Conservation (phyloP, 2,888 invertebrate species). For the Spodoptera exigua region DNA sequence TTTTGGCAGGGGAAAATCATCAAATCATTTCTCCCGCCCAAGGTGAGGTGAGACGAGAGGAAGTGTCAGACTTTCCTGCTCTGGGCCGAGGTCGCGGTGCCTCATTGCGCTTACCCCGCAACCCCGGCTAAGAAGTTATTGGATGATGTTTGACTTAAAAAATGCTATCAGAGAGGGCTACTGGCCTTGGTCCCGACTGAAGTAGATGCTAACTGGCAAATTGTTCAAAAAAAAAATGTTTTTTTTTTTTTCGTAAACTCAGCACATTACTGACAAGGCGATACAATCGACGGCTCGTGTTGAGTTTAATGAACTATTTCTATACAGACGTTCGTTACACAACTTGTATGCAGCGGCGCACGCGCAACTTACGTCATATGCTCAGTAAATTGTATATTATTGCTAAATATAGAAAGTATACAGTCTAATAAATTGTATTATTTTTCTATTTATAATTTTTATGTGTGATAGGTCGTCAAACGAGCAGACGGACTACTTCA, state of each 20-base stretch:
- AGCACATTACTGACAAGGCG: slow-evolving; percentile 31
- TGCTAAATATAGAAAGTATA: slow-evolving; percentile 55
- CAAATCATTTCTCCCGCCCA: no score
- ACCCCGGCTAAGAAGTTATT: no score
- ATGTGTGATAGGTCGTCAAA: no score
- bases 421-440: slow-evolving; percentile 48
- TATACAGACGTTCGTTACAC: slow-evolving; percentile 48
- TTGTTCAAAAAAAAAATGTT: neutral
- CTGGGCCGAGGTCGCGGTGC: no score
- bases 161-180: no score
- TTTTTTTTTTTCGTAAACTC: neutral
- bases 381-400: slow-evolving; percentile 54
- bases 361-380: slow-evolving; percentile 50
- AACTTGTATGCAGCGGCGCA: slow-evolving; percentile 46
- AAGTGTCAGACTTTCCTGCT: no score
- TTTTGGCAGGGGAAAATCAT: no score
- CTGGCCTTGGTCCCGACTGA: no score
- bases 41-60: no score
- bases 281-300: slow-evolving; percentile 40
- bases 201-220: neutral
- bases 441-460: slow-evolving; percentile 21
- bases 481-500: no score
- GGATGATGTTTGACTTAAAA: no score
- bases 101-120: no score
- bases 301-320: slow-evolving; percentile 56